Evolutionary conservation across 1,140 invertebrate genomes (phyloP).

Genomic region (Tigriopus japonicus): DNA sequence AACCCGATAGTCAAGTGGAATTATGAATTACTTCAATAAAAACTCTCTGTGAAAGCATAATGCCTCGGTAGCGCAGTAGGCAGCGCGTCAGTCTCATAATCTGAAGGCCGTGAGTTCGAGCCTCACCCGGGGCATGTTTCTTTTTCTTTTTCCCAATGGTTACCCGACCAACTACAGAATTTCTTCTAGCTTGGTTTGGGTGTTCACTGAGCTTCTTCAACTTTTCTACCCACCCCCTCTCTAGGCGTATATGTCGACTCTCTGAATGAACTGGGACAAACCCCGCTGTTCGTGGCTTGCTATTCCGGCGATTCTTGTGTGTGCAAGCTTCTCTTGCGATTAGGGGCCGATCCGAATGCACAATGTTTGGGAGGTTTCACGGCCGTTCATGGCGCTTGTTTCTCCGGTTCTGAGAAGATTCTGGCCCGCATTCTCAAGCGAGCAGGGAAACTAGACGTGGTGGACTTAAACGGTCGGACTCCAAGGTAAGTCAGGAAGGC

Average conservation of each 20-base stretch:
- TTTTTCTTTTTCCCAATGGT: not conserved
- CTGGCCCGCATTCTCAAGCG: slow-evolving; percentile 24
- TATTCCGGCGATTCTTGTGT: slow-evolving; percentile 22
- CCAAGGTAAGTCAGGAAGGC: slow-evolving; percentile 13
- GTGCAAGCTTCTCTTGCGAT: slow-evolving; percentile 23
- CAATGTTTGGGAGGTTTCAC: slow-evolving; percentile 25
- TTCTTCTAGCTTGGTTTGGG: too few relatives aligned
- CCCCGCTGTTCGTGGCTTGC: slow-evolving; percentile 28
- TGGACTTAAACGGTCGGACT: slow-evolving; percentile 22
- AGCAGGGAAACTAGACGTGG: slow-evolving; percentile 28
- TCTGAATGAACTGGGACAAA: slow-evolving; percentile 27
- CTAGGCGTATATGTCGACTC: slow-evolving; percentile 23
- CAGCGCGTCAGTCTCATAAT: slow-evolving; percentile 93
- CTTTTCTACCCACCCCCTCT: not conserved
- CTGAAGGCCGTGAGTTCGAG: slow-evolving; percentile 92
- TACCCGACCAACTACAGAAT: too few relatives aligned
- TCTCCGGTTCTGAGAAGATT: slow-evolving; percentile 23
- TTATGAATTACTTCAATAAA: too few relatives aligned
- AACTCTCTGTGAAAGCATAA: not conserved
- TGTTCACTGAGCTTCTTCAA: too few relatives aligned
- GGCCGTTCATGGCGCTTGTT: slow-evolving; percentile 27
- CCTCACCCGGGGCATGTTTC: slow-evolving; percentile 49
- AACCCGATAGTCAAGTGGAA: too few relatives aligned
- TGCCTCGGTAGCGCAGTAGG: slow-evolving; percentile 68
- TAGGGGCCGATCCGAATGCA: slow-evolving; percentile 29